Conservation (phyloP, 64 coral and sea anemone genomes). For the Montipora efflorescens region DNA sequence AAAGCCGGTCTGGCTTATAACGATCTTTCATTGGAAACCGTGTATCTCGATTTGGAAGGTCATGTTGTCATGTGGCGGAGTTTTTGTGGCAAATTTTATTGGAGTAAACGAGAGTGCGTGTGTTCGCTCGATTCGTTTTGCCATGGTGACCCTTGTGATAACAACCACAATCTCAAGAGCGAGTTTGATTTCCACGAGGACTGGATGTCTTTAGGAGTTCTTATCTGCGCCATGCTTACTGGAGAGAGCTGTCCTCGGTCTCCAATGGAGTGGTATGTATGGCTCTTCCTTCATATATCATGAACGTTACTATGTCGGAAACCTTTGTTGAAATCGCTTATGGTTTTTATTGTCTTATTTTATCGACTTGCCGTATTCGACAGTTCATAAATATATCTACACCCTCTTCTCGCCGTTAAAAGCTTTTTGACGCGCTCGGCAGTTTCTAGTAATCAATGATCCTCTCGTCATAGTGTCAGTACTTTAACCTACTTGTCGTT, state of each 20-base stretch:
- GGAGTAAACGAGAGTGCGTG: conserved; percentile 77
- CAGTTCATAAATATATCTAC: background rate
- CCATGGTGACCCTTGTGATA: conserved; percentile 65
- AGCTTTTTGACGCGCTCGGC: background rate
- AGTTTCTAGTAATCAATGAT: background rate
- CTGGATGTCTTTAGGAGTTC: conserved; percentile 60
- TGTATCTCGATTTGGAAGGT: conserved; percentile 71
- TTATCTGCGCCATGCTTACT: conserved; percentile 64
- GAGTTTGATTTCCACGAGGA: conserved; percentile 64
- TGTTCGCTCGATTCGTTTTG: conserved; percentile 62
- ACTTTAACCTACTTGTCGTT: background rate
- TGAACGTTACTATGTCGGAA: too few species aligned
- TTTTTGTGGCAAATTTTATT: conserved; percentile 91
- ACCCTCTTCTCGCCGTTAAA: background rate
- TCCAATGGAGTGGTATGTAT: conserved; percentile 19
- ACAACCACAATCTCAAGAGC: conserved; percentile 33
- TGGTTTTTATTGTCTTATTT: background rate
- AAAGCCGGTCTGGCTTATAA: conserved; percentile 66
- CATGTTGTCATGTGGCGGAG: conserved; percentile 80
- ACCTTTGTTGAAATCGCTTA: too few species aligned
- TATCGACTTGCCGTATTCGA: background rate
- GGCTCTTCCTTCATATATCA: too few species aligned
- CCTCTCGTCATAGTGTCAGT: background rate
- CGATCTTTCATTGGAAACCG: conserved; percentile 74
- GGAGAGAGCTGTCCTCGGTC: conserved; percentile 34